phyloP scores from a whole-genome alignment of 2,797 vertebrate genomes.

The Bradypodion pumilum region DNA sequence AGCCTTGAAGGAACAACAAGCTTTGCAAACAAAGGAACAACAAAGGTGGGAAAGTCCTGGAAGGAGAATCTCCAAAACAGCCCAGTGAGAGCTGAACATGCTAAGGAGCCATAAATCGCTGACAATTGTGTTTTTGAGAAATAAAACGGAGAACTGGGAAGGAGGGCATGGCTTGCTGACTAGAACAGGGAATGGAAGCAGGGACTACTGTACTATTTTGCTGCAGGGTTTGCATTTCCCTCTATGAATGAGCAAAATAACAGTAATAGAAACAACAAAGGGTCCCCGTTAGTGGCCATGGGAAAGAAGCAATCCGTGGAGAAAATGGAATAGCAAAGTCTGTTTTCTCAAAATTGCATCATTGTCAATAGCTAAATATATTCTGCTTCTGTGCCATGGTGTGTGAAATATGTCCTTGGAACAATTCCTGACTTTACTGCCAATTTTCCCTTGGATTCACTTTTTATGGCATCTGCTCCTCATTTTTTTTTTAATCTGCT shows the following conservation, averaged over 20 bases:
- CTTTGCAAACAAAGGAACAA: background rate
- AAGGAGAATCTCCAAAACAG: background rate
- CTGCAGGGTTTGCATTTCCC: background rate
- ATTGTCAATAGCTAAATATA: constrained; percentile 47
- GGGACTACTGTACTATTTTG: background rate
- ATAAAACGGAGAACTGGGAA: background rate
- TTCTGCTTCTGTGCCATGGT: constrained; percentile 26
- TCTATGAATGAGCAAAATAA: background rate
- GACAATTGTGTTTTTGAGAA: background rate
- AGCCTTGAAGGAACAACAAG: background rate
- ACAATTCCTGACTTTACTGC: constrained; percentile 15
- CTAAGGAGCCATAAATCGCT: background rate
- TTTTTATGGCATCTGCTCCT: constrained; percentile 17
- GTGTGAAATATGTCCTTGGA: constrained; percentile 36
- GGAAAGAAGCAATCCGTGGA: constrained; percentile 17
- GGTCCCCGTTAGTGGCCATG: constrained; percentile 14
- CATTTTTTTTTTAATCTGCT: constrained; percentile 8
- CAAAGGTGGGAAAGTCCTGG: background rate
- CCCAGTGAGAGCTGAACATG: background rate
- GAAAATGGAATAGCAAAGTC: constrained; percentile 16
- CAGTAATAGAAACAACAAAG: background rate
- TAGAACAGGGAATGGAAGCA: background rate
- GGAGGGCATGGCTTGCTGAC: background rate
- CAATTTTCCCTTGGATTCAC: constrained; percentile 38
- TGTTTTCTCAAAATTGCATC: constrained; percentile 42